These are phyloP conservation scores for Tokudaia muenninki DNA, from an alignment of 2,797 vertebrate genomes.

Conservation along the genomic window DNA sequence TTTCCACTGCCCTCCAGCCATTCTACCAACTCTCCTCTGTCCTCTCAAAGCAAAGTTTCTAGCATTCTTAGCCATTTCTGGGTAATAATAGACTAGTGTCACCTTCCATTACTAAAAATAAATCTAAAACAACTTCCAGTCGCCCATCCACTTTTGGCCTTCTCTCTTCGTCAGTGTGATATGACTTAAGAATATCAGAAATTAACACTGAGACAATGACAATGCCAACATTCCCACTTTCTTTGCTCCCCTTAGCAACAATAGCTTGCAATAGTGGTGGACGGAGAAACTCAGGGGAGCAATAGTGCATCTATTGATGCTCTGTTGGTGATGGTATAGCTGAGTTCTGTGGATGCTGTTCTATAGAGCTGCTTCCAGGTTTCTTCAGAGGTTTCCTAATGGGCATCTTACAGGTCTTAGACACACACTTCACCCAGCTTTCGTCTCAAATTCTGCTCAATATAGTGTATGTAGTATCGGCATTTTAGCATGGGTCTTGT, in stretches of 20 bases:
- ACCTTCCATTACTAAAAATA: slow-evolving; percentile 61
- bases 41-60: background rate
- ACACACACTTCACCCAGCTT: background rate
- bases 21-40: background rate
- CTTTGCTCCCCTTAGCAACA: background rate
- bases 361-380: background rate
- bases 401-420: background rate
- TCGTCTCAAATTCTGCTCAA: background rate
- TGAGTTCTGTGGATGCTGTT: background rate
- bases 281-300: background rate
- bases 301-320: background rate
- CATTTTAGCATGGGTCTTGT: background rate
- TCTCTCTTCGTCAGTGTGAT: background rate
- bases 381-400: background rate
- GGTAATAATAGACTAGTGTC: background rate
- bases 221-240: background rate
- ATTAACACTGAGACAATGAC: background rate
- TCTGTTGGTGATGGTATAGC: background rate
- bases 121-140: background rate
- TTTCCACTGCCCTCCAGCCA: slow-evolving; percentile 26
- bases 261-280: background rate
- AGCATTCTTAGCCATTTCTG: slow-evolving; percentile 19
- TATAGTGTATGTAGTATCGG: background rate
- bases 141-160: background rate
- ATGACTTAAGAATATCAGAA: background rate